Evolutionary conservation across 2,888 invertebrate species (phyloP), one percentile per base, ranked within the genome.

Genomic region (Heliconius cydno): DNA sequence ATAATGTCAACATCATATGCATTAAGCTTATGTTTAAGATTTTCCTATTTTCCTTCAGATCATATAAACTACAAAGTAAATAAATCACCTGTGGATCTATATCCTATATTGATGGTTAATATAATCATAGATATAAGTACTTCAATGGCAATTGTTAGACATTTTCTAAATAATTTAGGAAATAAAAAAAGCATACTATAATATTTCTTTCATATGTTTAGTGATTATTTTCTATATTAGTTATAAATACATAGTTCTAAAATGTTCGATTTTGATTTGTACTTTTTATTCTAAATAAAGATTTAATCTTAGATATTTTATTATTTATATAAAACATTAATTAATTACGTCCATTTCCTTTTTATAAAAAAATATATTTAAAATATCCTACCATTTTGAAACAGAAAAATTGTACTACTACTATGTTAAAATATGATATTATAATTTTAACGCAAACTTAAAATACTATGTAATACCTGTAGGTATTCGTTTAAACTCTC

Each of bases 201-300:
- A 30, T 72, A 34, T 73, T n/a, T 34, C 2, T 9, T 57, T 73
- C 22, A 34, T 57, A 57, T 34, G 0, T 60, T 60, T 34, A 60
- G 57, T 73, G 34, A 34, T 34, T 60, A 73, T 60, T 73, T 57
- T 25, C 15, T 38, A 38, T 73, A 73, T 73, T 73, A 60, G 34
- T 34, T 73, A 57, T 28, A 30, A 52, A 57, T 52, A 72, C 7
- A 52, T 22, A 52, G 19, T 52, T 72, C 13, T 73, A 60, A 34
- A 52, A 0, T 60, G 25, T 78, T 46, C 66, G 25, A 73, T 57
- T 73, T 52, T 77, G 7, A 70, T 77, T 70, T 71, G 71, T 63
- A 77, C 77, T 63, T 71, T 65, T 77, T 68, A 71, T 63, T 71
- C 63, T 77, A 60, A 71, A 71, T 77, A 75, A 63, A 71, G 30